phyloP scores from a whole-genome alignment of 2,888 invertebrate species.

The Amphipoea oculea region DNA sequence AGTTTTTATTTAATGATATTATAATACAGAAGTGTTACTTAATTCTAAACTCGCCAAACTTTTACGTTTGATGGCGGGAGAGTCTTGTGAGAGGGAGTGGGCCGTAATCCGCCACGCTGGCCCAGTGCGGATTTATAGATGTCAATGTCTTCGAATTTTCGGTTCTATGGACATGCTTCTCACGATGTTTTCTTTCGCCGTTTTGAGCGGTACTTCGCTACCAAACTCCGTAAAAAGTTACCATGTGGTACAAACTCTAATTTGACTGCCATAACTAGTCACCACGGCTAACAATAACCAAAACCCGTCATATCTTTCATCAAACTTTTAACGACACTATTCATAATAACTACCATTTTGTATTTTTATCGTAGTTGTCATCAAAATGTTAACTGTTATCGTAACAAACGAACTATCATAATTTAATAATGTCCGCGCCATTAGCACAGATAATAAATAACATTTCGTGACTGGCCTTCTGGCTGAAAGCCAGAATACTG shows the following conservation, averaged over 20 bases:
- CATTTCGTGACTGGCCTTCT: slow-evolving; percentile 73
- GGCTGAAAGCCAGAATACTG: slow-evolving; percentile 72
- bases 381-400: slow-evolving; percentile 71
- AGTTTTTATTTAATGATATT: too few relatives aligned
- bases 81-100: too few relatives aligned
- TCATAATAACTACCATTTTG: slow-evolving; percentile 58
- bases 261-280: slow-evolving; percentile 9
- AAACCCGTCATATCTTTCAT: slow-evolving; percentile 42
- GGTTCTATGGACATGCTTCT: not conserved
- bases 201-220: not conserved
- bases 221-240: not conserved
- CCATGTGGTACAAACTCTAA: not conserved
- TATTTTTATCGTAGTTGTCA: slow-evolving; percentile 60
- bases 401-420: slow-evolving; percentile 80
- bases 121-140: not conserved
- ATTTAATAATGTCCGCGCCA: slow-evolving; percentile 80
- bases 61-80: too few relatives aligned
- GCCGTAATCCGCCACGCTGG: not conserved
- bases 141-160: not conserved
- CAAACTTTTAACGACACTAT: slow-evolving; percentile 51
- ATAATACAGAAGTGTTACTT: too few relatives aligned
- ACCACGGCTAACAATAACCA: slow-evolving; percentile 14
- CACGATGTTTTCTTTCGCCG: not conserved
- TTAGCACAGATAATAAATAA: slow-evolving; percentile 79
- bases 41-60: too few relatives aligned